These are phyloP conservation scores for Philaethria dido DNA, from an alignment of 2,888 invertebrate species.

Conservation along the genomic window DNA sequence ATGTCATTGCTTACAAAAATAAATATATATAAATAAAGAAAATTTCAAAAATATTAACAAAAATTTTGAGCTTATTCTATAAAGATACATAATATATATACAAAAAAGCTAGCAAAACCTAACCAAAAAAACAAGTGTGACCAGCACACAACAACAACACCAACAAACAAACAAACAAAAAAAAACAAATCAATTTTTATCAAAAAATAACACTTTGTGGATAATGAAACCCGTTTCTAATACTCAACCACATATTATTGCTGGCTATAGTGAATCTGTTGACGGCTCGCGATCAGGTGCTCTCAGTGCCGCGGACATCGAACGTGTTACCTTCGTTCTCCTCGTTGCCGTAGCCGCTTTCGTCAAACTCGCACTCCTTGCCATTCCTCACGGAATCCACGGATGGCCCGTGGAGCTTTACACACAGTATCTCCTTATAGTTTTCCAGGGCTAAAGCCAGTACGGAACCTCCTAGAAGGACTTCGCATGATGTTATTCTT, in stretches of 20 bases:
- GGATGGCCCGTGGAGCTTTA: slow-evolving; percentile 81
- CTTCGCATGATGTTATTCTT: slow-evolving; percentile 89
- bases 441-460: slow-evolving; percentile 88
- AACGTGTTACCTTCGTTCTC: slow-evolving; percentile 72
- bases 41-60: not conserved
- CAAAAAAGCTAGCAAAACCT: slow-evolving; percentile 27
- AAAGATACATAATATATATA: slow-evolving; percentile 10
- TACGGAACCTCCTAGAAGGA: slow-evolving; percentile 88
- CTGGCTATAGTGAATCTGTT: slow-evolving; percentile 33
- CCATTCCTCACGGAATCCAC: slow-evolving; percentile 67
- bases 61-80: not conserved
- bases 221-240: slow-evolving; percentile 18
- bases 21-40: not conserved
- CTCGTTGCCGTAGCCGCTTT: slow-evolving; percentile 72
- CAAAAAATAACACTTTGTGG: not conserved
- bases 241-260: slow-evolving; percentile 42
- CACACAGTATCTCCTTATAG: slow-evolving; percentile 85
- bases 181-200: not conserved
- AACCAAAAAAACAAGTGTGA: slow-evolving; percentile 41
- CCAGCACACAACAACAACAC: slow-evolving; percentile 42
- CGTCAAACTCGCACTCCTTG: slow-evolving; percentile 80
- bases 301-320: slow-evolving; percentile 78
- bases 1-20: not conserved
- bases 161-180: not conserved
- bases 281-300: slow-evolving; percentile 59